Conservation (phyloP, 1,140 invertebrate genomes). For the Bicyclus anynana region DNA sequence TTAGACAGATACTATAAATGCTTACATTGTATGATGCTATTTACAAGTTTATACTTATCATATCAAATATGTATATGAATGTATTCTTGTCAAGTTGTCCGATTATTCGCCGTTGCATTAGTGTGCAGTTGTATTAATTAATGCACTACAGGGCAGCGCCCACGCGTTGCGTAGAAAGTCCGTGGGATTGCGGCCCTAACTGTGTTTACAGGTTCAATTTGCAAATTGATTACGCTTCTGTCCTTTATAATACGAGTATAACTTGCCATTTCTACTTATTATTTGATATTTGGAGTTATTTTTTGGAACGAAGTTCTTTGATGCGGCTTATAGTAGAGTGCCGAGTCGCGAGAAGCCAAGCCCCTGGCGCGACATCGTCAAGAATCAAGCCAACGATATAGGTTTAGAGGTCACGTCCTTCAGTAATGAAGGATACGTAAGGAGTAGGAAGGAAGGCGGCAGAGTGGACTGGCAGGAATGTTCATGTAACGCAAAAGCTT, state of each 20-base stretch:
- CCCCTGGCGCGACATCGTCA: too few species aligned
- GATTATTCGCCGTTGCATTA: conserved; percentile 25
- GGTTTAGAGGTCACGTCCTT: too few species aligned
- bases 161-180: conserved; percentile 54
- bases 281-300: too few species aligned
- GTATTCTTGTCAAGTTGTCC: conserved; percentile 10
- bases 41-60: neutral
- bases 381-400: too few species aligned
- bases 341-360: too few species aligned
- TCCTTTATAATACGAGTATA: conserved; percentile 4
- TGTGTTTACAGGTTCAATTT: conserved; percentile 20
- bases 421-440: too few species aligned
- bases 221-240: conserved; percentile 29
- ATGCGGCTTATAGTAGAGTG: too few species aligned
- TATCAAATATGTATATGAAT: neutral
- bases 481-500: too few species aligned
- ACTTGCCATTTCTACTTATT: neutral
- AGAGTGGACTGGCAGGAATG: too few species aligned
- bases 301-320: too few species aligned
- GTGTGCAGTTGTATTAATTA: conserved; percentile 56
- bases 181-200: conserved; percentile 19
- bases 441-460: too few species aligned
- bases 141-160: conserved; percentile 40
- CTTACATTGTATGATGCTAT: neutral
- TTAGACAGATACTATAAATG: too few species aligned